Evolutionary conservation across 2,888 invertebrate species (phyloP).

Genomic region (Eupithecia tripunctaria): DNA sequence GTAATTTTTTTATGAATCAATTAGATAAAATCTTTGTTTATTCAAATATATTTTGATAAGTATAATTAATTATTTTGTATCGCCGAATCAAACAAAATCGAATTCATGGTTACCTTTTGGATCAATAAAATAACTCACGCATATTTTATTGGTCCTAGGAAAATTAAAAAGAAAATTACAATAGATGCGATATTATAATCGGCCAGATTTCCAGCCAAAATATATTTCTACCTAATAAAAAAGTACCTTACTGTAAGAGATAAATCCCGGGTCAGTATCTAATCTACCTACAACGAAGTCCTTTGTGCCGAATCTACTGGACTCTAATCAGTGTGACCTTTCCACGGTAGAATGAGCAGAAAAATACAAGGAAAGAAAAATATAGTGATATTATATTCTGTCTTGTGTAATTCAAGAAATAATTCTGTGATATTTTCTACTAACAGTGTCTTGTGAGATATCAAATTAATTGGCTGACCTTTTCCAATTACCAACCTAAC

Average conservation of each 20-base stretch:
- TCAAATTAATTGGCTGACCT: not conserved
- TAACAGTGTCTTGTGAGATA: not conserved
- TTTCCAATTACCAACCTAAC: not conserved
- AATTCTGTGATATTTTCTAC: not conserved
- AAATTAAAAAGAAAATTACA: too few species aligned
- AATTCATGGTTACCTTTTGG: not conserved
- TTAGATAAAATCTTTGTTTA: not conserved
- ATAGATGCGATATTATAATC: not conserved
- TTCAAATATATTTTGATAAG: not conserved
- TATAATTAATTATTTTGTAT: not conserved
- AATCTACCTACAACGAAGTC: not conserved
- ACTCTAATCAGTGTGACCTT: slow-evolving; percentile 4
- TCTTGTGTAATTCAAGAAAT: not conserved
- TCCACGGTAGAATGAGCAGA: not conserved
- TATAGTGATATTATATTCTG: not conserved
- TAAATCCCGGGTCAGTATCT: not conserved
- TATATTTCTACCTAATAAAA: not conserved
- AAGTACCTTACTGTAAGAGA: not conserved
- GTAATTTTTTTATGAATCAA: not conserved
- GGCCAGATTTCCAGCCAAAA: not conserved
- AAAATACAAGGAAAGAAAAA: not conserved
- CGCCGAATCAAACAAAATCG: not conserved
- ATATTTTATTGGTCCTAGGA: too few species aligned
- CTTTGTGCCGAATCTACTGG: not conserved
- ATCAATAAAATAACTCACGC: not conserved